Evolutionary conservation across 2,888 invertebrate species (phyloP).

Genomic region (Luperina testacea): DNA sequence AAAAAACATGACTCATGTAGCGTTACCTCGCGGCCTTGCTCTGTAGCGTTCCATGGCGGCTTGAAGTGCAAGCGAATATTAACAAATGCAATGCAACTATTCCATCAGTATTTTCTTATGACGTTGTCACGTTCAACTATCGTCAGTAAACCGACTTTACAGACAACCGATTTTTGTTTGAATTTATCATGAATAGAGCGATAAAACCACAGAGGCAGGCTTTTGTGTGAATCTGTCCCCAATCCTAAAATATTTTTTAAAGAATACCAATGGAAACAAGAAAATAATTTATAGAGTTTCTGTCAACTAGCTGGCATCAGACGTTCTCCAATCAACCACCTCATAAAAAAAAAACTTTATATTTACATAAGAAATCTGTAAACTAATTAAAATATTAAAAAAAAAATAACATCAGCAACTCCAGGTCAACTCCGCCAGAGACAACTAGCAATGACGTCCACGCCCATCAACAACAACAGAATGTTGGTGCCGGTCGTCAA

Average conservation of each 20-base stretch:
- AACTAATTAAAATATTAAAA: conserved; percentile 10
- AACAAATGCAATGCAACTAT: too few species aligned
- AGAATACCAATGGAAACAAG: too few species aligned
- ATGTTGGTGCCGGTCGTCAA: conserved; percentile 73
- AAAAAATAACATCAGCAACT: conserved; percentile 76
- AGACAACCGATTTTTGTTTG: too few species aligned
- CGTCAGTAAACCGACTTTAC: too few species aligned
- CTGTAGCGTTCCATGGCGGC: too few species aligned
- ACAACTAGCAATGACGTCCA: conserved; percentile 81
- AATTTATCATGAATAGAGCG: not conserved
- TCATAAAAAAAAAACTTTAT: not conserved
- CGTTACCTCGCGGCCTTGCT: too few species aligned
- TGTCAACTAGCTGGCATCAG: not conserved
- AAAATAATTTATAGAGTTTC: too few species aligned
- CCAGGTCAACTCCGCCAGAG: conserved; percentile 83
- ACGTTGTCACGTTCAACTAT: too few species aligned
- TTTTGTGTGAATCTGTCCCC: not conserved
- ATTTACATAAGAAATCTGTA: not conserved
- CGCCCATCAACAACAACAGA: conserved; percentile 77
- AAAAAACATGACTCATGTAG: too few species aligned
- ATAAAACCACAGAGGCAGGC: not conserved
- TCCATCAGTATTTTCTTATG: too few species aligned
- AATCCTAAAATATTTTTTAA: not conserved
- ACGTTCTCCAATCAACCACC: too few species aligned
- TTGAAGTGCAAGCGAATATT: too few species aligned